phyloP scores from a whole-genome alignment of 2,888 invertebrate species.

The Proisotoma minuta region DNA sequence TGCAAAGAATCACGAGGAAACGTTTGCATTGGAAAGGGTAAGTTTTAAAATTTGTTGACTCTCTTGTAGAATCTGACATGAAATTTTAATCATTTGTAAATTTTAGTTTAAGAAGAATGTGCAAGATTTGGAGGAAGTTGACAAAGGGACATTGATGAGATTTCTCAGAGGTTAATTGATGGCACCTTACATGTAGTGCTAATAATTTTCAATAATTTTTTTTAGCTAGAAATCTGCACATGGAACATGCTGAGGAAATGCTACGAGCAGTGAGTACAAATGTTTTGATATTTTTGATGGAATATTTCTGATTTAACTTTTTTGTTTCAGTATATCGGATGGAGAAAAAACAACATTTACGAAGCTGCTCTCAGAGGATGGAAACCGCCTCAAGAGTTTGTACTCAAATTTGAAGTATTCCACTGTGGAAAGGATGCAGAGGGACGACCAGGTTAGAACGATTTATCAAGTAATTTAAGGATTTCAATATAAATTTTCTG shows the following conservation, averaged over 20 bases:
- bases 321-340: slow-evolving; percentile 19
- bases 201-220: neutral
- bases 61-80: neutral
- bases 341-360: slow-evolving; percentile 24
- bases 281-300: neutral
- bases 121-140: neutral
- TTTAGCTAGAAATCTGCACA: slow-evolving; percentile 28
- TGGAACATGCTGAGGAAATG: slow-evolving; percentile 28
- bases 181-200: neutral
- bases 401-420: slow-evolving; percentile 27
- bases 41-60: neutral
- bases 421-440: slow-evolving; percentile 26
- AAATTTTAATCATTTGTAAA: neutral
- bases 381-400: slow-evolving; percentile 22
- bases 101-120: neutral
- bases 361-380: slow-evolving; percentile 14
- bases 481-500: neutral
- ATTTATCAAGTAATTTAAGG: neutral
- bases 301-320: neutral
- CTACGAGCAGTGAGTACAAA: slow-evolving; percentile 25
- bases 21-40: neutral
- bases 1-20: neutral
- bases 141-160: neutral
- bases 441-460: slow-evolving; percentile 31
- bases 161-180: slow-evolving; percentile 4